Conservation (phyloP, 1,140 invertebrate species). For the Scaptomyza hsui region DNA sequence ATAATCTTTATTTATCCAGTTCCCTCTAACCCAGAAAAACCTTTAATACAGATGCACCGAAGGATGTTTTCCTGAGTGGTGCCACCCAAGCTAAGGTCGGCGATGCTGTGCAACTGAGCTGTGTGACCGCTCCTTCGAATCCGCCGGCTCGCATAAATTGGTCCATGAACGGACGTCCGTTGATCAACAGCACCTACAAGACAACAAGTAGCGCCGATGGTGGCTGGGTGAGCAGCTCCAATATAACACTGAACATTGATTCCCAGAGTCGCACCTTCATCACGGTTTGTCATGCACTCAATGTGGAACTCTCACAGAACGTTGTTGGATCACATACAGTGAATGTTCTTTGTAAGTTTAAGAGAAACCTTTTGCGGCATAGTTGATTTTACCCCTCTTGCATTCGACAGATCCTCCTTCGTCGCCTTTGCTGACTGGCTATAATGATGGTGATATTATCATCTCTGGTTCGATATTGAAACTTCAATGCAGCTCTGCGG, state of each 20-base stretch:
- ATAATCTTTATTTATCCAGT: not conserved
- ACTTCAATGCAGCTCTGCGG: constrained; percentile 94
- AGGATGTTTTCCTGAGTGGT: constrained; percentile 92
- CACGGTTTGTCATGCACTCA: constrained; percentile 94
- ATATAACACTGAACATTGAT: constrained; percentile 92
- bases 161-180: constrained; percentile 91
- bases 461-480: constrained; percentile 93
- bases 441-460: constrained; percentile 90
- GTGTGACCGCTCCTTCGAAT: constrained; percentile 95
- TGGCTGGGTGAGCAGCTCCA: constrained; percentile 95
- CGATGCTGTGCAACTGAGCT: constrained; percentile 92
- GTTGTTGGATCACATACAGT: constrained; percentile 94
- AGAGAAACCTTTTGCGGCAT: not conserved
- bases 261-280: constrained; percentile 90
- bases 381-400: constrained; percentile 4
- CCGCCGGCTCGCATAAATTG: constrained; percentile 95
- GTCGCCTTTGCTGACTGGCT: constrained; percentile 92
- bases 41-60: constrained; percentile 90
- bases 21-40: not conserved
- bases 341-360: constrained; percentile 94
- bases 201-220: constrained; percentile 88
- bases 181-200: constrained; percentile 87
- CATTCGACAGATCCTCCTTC: constrained; percentile 93
- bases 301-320: constrained; percentile 92
- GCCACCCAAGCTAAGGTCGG: constrained; percentile 93